These are phyloP conservation scores for Steinernema khuongi DNA, from an alignment of 1,140 invertebrate genomes.

Conservation along the genomic window DNA sequence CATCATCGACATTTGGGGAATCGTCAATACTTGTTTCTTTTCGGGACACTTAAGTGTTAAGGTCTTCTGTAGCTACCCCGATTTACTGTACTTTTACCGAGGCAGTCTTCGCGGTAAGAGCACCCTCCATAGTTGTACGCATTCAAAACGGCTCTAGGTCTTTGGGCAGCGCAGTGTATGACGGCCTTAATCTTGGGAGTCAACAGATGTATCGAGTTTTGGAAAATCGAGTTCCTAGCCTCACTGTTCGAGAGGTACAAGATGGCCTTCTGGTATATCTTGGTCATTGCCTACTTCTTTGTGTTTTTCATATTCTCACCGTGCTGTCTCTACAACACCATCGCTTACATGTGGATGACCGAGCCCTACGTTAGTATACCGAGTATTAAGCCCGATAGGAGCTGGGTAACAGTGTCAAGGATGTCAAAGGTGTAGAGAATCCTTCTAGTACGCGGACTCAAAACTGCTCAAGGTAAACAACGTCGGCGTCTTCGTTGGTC, in stretches of 20 bases:
- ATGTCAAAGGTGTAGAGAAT: background rate
- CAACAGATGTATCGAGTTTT: background rate
- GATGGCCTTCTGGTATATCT: background rate
- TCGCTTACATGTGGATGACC: conserved; percentile 1
- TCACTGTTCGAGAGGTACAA: background rate
- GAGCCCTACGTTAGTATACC: background rate
- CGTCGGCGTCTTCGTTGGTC: background rate
- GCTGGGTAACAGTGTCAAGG: background rate
- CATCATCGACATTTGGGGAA: background rate
- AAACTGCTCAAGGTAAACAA: background rate
- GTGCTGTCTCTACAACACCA: background rate
- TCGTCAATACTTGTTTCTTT: background rate
- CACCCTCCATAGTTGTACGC: background rate
- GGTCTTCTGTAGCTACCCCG: background rate
- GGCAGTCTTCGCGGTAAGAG: background rate
- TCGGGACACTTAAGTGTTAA: background rate
- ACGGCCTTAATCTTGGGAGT: background rate
- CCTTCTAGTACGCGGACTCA: background rate
- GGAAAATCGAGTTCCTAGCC: background rate
- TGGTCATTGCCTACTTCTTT: background rate
- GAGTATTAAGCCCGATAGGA: background rate
- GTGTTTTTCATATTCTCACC: background rate
- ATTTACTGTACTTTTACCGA: background rate
- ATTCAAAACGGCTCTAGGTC: background rate
- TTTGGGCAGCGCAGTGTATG: background rate